These are phyloP conservation scores for Aselliscus stoliczkanus DNA, from an alignment of 2,797 vertebrate genomes.

Conservation along the genomic window DNA sequence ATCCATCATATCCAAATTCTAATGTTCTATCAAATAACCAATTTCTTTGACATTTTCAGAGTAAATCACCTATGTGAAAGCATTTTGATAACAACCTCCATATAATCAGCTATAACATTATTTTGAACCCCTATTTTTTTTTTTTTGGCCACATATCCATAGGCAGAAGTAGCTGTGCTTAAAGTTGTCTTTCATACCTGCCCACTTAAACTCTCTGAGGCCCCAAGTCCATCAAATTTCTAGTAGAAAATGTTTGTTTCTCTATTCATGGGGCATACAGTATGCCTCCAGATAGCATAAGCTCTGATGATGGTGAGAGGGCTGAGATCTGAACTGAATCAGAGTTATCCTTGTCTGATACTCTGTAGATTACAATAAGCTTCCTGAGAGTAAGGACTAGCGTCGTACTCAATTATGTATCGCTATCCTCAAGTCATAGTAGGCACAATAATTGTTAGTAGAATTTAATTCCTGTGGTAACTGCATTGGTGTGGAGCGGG, in stretches of 20 bases:
- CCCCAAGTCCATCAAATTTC: background rate
- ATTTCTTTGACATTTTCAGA: slow-evolving; percentile 8
- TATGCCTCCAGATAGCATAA: background rate
- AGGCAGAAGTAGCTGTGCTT: background rate
- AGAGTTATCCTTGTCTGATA: background rate
- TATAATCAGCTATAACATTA: background rate
- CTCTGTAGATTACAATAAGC: background rate
- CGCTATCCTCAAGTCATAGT: background rate
- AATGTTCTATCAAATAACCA: background rate
- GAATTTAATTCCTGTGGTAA: background rate
- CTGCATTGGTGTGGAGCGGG: background rate
- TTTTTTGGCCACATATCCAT: background rate
- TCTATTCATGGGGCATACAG: background rate
- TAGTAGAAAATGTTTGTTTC: background rate
- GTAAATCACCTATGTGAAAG: background rate
- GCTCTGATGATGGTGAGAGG: background rate
- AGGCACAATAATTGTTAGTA: background rate
- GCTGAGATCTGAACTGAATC: background rate
- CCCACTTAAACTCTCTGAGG: background rate
- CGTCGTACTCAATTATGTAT: background rate
- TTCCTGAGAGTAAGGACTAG: background rate
- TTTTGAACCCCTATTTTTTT: background rate
- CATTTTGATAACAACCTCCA: background rate
- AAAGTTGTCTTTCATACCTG: background rate
- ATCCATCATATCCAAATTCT: background rate